Evolutionary conservation across 2,797 vertebrate genomes (phyloP), one percentile per base, ranked within the genome.

Genomic region (Girardinus metallicus): DNA sequence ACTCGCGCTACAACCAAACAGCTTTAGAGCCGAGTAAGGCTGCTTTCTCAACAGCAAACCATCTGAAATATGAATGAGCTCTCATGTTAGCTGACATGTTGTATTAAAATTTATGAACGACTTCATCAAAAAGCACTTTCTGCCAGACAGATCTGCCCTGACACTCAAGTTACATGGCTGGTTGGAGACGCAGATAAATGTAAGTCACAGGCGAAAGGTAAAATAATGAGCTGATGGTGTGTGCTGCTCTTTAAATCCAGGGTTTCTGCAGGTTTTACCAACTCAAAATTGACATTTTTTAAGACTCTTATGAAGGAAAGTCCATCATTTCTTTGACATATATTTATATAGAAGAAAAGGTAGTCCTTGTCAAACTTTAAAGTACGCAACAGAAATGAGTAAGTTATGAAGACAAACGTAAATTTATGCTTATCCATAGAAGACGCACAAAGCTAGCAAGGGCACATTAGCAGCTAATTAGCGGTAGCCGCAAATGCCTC

Each of bases 71-170:
- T 98, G 96, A 98, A 98, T 96, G 96, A 97, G 96, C 96, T 92
- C 94, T 92, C 95, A 97, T 96, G 97, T 96, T 96, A 93, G 96
- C 95, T 95, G 97, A 97, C 97, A 96, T 96, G 97, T 97, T 96
- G 94, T 97, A 98, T 98, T 98, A 98, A 98, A 97, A 99, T 98
- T 97, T 97, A 98, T 98, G 97, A 98, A 97, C 94, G 95, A 97
- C 97, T 99, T 98, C 96, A 99, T 98, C 97, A 97, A 97, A 98
- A 98, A 97, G 96, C 97, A 98, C 97, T 98, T 98, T 97, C 95
- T 96, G 94, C 96, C 95, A 96, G 97, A 97, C 96, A 96, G 96
- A 97, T 97, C 96, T 96, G 96, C 96, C 96, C 96, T 95, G 97
- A 97, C 97, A 97, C 95, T 94, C 92, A 96, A 94, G 96, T 96